Evolutionary conservation across 1,140 invertebrate genomes (phyloP).

Genomic region (Ceratosolen fusciceps): DNA sequence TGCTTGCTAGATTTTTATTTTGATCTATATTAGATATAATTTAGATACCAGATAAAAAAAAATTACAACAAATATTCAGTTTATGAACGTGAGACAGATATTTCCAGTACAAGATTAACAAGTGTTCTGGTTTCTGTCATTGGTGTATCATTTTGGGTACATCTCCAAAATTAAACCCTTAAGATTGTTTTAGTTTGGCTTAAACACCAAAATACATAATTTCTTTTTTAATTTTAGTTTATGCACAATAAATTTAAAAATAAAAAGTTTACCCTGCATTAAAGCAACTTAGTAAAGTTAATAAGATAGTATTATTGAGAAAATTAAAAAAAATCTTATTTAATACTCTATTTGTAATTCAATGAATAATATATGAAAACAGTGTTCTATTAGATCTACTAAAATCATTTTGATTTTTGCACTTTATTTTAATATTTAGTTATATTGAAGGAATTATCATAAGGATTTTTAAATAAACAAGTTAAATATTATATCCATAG

Average conservation of each 20-base stretch:
- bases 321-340: not conserved
- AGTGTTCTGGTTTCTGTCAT: slow-evolving; percentile 10
- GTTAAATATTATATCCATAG: slow-evolving; percentile 1
- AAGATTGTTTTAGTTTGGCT: slow-evolving; percentile 32
- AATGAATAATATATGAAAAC: not conserved
- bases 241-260: slow-evolving; percentile 41
- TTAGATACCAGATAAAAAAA: slow-evolving; percentile 55
- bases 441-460: too few species aligned
- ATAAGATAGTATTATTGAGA: slow-evolving; percentile 1
- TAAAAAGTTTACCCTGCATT: slow-evolving; percentile 9
- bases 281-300: slow-evolving; percentile 18
- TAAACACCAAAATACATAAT: slow-evolving; percentile 16
- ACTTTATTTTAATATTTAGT: slow-evolving; percentile 4
- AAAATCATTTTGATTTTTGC: slow-evolving; percentile 23
- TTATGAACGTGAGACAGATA: slow-evolving; percentile 41
- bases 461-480: not conserved
- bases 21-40: slow-evolving; percentile 56
- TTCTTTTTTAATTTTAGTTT: slow-evolving; percentile 52
- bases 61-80: slow-evolving; percentile 44
- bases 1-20: slow-evolving; percentile 44
- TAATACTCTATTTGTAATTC: not conserved
- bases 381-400: not conserved
- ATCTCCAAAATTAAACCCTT: slow-evolving; percentile 11
- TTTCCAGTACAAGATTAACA: slow-evolving; percentile 37
- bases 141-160: not conserved